Conservation (phyloP, 2,888 invertebrate species). For the Dynastes grantii region DNA sequence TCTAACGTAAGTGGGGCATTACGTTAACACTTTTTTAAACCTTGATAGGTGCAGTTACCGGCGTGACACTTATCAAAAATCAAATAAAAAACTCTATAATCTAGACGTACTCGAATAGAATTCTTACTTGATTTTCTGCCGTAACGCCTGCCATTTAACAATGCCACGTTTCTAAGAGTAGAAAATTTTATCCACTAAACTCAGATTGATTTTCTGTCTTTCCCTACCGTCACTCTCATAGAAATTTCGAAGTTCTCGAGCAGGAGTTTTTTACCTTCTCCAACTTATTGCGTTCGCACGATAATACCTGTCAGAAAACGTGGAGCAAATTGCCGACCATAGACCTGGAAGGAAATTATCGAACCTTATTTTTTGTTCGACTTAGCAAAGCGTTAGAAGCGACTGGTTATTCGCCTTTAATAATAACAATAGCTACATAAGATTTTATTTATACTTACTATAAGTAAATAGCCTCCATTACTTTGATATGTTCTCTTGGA, state of each 20-base stretch:
- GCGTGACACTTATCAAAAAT: too few relatives aligned
- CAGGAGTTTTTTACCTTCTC: background rate
- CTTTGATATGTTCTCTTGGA: conserved; percentile 10
- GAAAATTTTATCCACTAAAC: conserved; percentile 34
- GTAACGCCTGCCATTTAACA: background rate
- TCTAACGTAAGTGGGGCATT: too few relatives aligned
- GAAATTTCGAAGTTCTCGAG: conserved; percentile 24
- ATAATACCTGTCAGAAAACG: conserved; percentile 9
- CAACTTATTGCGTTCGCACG: conserved; percentile 12
- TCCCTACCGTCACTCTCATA: conserved; percentile 12
- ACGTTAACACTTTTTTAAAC: too few relatives aligned
- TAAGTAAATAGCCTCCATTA: conserved; percentile 23
- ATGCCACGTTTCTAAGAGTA: background rate
- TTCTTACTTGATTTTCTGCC: background rate
- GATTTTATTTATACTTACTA: conserved; percentile 10
- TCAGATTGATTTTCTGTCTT: conserved; percentile 41
- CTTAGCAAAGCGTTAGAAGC: too few relatives aligned
- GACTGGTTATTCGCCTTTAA: conserved; percentile 1
- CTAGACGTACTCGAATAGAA: background rate
- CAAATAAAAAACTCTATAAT: too few relatives aligned
- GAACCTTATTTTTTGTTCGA: background rate
- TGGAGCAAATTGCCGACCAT: background rate
- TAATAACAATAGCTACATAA: conserved; percentile 11
- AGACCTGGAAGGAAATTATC: background rate
- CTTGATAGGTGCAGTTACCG: too few relatives aligned